Conservation (phyloP, 2,113 vertebrate species). For the Nothocercus nigrocapillus region DNA sequence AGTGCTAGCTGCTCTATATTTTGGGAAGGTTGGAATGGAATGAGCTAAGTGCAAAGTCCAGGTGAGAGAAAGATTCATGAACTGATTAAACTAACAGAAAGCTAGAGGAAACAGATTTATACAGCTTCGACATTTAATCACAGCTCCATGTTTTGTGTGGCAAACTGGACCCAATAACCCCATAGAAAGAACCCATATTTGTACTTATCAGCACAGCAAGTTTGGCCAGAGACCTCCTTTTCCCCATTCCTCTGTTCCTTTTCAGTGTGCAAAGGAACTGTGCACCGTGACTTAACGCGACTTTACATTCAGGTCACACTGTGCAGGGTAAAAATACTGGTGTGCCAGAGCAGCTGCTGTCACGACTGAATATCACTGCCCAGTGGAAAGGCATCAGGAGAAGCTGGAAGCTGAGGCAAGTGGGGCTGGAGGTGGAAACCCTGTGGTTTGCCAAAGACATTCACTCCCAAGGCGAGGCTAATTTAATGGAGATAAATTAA, state of each 20-base stretch:
- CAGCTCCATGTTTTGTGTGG: neutral
- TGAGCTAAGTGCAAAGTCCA: slow-evolving; percentile 4
- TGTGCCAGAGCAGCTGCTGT: neutral
- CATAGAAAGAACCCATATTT: neutral
- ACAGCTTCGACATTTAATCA: neutral
- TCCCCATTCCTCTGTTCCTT: neutral
- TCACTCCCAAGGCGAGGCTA: too few species aligned
- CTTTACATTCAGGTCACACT: neutral
- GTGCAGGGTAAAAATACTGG: neutral
- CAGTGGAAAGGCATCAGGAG: neutral
- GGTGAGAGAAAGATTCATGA: neutral
- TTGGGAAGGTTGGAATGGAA: neutral
- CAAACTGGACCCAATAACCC: neutral
- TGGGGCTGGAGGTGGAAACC: neutral
- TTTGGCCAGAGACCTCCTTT: neutral
- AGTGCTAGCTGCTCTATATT: neutral
- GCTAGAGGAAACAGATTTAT: neutral
- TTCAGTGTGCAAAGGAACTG: neutral
- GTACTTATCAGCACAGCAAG: rapidly evolving
- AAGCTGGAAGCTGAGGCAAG: neutral
- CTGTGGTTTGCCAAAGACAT: too few species aligned
- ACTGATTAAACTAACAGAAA: neutral
- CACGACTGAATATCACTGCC: rapidly evolving
- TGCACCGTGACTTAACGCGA: neutral
- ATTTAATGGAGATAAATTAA: too few species aligned